Evolutionary conservation across 2,888 invertebrate species (phyloP).

Genomic region (Athalia rosae): DNA sequence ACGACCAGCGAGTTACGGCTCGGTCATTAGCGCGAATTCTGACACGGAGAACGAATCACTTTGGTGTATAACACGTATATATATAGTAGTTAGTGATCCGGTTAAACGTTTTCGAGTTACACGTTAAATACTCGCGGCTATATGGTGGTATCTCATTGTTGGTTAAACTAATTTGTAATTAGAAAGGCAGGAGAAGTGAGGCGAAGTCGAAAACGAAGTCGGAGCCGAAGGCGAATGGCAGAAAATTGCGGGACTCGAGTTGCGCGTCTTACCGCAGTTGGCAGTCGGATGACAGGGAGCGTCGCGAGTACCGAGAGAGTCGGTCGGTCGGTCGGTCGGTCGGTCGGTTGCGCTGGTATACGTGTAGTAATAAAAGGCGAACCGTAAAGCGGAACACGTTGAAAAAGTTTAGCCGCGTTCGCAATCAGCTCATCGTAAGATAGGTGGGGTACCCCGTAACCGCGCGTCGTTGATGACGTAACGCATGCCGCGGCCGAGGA

Average conservation of each 20-base stretch:
- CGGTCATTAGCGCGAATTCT: no score
- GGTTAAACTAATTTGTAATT: slow-evolving; percentile 54
- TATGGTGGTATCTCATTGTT: slow-evolving; percentile 38
- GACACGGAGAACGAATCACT: no score
- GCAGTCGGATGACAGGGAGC: slow-evolving; percentile 37
- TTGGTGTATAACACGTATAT: no score
- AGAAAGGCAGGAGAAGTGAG: slow-evolving; percentile 50
- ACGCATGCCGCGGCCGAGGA: slow-evolving; percentile 24
- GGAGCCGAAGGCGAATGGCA: background rate
- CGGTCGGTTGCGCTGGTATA: no score
- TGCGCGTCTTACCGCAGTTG: slow-evolving; percentile 32
- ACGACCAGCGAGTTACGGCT: no score
- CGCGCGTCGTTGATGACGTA: slow-evolving; percentile 35
- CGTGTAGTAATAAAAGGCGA: slow-evolving; percentile 34
- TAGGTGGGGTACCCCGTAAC: no score
- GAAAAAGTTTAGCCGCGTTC: slow-evolving; percentile 39
- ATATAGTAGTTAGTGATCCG: no score
- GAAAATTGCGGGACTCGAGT: slow-evolving; percentile 18
- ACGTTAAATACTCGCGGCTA: background rate
- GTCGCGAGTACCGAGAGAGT: slow-evolving; percentile 15
- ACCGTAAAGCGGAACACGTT: slow-evolving; percentile 32
- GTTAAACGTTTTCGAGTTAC: background rate
- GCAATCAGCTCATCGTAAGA: slow-evolving; percentile 34
- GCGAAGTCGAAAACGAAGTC: slow-evolving; percentile 28
- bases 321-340: no score